Base-by-base conservation (phyloP, 1,140 invertebrate genomes). In the Drosophila kohkoa region DNA sequence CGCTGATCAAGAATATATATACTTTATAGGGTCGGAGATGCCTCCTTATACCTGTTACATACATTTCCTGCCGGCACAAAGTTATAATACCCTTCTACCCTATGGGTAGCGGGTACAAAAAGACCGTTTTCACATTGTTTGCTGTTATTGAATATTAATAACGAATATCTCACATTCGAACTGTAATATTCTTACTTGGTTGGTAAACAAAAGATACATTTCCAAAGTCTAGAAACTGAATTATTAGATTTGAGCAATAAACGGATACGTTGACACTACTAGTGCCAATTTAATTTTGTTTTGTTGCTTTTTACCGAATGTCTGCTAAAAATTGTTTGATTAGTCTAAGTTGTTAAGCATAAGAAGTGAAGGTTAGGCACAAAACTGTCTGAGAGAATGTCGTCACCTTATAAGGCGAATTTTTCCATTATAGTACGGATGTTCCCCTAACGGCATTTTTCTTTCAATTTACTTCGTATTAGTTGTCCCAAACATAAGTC, bases 281-380 rank as follows among this genome's bases (percentile, higher is more conserved):
- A 43, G 72, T 68, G 76, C 55, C 41, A 70, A 78, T 70, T 75
- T 54, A 75, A 78, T 78, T 78, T 70, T 35, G 35, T 68, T 35
- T 41, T 55, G 35, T 8, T 38, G 1, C 7, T 38, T 8, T 35
- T 38, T 38, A 10, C 7, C 8, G 1, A 38, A 38, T 38, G 8
- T 38, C 1, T 38, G 35, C 1, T 32, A 15, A 54, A 28, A 13
- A 32, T 28, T 69, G 60, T 77, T 71, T 73, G 43, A 48, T 32
- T 15, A 59, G 60, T 48, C 7, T 30, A 38, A 48, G 25, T 8
- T 16, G 38, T 7, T 16, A 41, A 59, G 7, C 13, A 11, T 4
- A 49, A 41, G 8, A 0, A 30, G 51, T n/a, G 13, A 28, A 20
- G 49, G 20, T 38, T 11, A 25, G 30, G 0, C n/a, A 30, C 2